These are phyloP conservation scores for Odobenus rosmarus DNA, from an alignment of 2,113 vertebrate genomes.

Conservation along the genomic window DNA sequence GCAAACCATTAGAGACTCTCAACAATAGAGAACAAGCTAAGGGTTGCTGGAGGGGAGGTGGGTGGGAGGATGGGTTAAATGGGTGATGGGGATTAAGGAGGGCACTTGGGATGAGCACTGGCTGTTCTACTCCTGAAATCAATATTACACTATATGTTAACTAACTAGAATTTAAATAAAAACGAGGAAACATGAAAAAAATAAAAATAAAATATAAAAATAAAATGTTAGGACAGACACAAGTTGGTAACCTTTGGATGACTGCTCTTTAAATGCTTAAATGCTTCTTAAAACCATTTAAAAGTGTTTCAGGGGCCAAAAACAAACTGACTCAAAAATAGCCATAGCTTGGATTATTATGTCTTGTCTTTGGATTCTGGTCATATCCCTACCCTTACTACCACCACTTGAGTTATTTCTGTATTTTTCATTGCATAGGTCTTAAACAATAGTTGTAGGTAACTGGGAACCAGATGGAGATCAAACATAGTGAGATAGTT, in stretches of 20 bases:
- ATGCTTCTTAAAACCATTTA: background rate
- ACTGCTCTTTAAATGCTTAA: background rate
- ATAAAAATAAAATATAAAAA: background rate
- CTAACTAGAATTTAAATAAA: background rate
- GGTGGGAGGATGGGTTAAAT: background rate
- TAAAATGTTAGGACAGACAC: background rate
- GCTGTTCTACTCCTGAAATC: background rate
- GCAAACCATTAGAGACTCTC: background rate
- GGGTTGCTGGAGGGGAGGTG: background rate
- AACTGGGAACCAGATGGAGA: background rate
- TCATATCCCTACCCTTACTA: fast-evolving
- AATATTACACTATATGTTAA: background rate
- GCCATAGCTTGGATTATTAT: background rate
- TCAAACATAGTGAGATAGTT: background rate
- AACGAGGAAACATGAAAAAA: background rate
- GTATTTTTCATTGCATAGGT: background rate
- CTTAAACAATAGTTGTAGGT: background rate
- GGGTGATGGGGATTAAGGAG: background rate
- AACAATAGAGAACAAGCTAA: background rate
- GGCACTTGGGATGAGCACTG: background rate
- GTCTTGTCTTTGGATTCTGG: background rate
- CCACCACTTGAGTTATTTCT: background rate
- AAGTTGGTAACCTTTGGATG: background rate
- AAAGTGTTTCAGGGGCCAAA: background rate
- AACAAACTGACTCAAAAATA: background rate